phyloP scores from a whole-genome alignment of 2,113 vertebrate genomes.

The Cololabis saira region DNA sequence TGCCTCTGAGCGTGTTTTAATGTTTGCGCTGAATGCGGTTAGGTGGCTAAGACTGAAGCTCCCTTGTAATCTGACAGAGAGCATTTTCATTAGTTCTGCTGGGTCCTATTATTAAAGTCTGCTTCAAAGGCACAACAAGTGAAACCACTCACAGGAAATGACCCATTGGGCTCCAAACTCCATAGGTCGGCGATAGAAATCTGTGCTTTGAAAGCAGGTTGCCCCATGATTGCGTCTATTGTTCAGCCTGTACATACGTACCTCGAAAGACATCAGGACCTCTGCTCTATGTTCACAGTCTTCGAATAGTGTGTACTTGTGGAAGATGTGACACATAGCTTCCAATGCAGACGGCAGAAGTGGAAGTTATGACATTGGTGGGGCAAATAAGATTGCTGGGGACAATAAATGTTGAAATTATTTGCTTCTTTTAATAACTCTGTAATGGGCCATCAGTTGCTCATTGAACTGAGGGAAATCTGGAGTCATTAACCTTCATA shows the following conservation, averaged over 20 bases:
- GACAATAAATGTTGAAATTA: conserved; percentile 76
- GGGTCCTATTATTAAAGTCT: conserved; percentile 81
- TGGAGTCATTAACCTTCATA: conserved; percentile 72
- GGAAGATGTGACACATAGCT: conserved; percentile 67
- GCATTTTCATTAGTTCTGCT: conserved; percentile 83
- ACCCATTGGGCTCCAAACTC: conserved; percentile 61
- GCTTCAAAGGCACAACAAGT: conserved; percentile 81
- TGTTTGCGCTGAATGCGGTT: conserved; percentile 75
- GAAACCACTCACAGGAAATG: conserved; percentile 83
- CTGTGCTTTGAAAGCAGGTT: conserved; percentile 48
- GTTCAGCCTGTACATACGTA: not conserved
- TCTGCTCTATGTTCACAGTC: conserved; percentile 28
- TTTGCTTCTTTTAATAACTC: conserved; percentile 78
- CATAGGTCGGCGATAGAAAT: conserved; percentile 59
- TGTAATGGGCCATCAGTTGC: conserved; percentile 65
- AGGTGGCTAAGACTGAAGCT: conserved; percentile 73
- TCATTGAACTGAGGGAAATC: conserved; percentile 69
- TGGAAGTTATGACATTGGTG: conserved; percentile 75
- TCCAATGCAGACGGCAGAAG: conserved; percentile 70
- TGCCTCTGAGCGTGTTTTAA: conserved; percentile 46
- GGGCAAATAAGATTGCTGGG: conserved; percentile 63
- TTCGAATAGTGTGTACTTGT: conserved; percentile 28
- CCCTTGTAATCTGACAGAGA: conserved; percentile 83
- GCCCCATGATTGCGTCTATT: conserved; percentile 29
- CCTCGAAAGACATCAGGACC: conserved; percentile 17